phyloP scores from a whole-genome alignment of 2,888 invertebrate species.

The Leucophenga montana region DNA sequence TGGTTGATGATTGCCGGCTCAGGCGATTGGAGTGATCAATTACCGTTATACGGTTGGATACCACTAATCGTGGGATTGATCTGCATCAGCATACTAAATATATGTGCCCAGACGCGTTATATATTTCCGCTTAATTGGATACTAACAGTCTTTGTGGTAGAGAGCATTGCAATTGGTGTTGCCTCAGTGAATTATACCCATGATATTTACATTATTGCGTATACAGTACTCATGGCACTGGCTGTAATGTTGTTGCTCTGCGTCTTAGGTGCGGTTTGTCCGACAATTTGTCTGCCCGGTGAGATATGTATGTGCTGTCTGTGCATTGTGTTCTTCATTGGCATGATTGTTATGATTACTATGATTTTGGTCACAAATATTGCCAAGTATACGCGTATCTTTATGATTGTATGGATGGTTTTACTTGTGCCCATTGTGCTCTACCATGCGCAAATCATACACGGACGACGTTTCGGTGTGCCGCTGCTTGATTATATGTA shows the following conservation, averaged over 20 bases:
- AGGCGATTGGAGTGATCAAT: neutral
- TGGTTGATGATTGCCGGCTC: neutral
- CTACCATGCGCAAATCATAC: conserved; percentile 43
- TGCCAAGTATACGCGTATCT: neutral
- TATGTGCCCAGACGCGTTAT: neutral
- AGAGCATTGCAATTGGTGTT: neutral
- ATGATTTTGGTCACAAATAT: conserved; percentile 32
- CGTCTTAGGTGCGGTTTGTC: neutral
- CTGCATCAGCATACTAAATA: neutral
- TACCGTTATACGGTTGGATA: conserved; percentile 12
- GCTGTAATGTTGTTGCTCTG: neutral
- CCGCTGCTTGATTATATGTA: conserved; percentile 51
- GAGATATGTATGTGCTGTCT: conserved; percentile 8
- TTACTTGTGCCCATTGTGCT: neutral
- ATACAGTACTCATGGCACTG: neutral
- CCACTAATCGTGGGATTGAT: neutral
- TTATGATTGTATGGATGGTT: neutral
- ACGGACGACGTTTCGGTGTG: conserved; percentile 54
- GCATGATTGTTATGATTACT: conserved; percentile 19
- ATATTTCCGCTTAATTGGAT: conserved; percentile 16
- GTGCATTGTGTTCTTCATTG: conserved; percentile 10
- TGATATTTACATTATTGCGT: neutral
- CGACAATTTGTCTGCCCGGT: neutral
- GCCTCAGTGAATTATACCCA: neutral
- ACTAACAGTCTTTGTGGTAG: neutral